These are phyloP conservation scores for Panthera uncia DNA, from an alignment of 2,113 vertebrate genomes.

Conservation along the genomic window DNA sequence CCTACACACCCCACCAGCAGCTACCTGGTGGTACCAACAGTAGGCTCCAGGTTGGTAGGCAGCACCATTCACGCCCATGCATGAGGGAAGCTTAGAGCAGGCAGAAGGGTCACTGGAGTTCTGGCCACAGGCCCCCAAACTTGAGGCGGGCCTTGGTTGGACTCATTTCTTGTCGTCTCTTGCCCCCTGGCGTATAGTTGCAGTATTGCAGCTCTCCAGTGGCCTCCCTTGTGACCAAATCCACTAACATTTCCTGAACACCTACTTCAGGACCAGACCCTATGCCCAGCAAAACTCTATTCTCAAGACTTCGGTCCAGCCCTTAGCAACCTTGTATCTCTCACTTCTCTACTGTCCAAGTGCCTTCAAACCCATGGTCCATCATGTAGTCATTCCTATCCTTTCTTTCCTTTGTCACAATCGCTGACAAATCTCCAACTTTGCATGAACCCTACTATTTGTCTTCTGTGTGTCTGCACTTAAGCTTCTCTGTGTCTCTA, in stretches of 20 bases:
- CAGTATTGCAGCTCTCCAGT: not conserved
- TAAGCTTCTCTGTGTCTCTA: not conserved
- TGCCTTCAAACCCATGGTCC: not conserved
- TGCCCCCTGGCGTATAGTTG: not conserved
- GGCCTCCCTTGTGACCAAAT: not conserved
- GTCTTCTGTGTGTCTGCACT: slow-evolving; percentile 14
- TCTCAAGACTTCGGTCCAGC: slow-evolving; percentile 3
- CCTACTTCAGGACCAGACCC: not conserved
- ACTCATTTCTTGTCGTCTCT: slow-evolving; percentile 45
- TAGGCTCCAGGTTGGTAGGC: not conserved
- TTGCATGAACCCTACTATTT: not conserved
- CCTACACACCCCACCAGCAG: not conserved
- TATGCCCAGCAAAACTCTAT: not conserved
- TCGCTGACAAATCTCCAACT: not conserved
- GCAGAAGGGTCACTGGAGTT: not conserved
- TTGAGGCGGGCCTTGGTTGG: not conserved
- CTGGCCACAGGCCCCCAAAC: not conserved
- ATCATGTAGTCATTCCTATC: not conserved
- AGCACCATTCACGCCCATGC: not conserved
- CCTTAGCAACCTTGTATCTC: not conserved
- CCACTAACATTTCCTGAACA: not conserved
- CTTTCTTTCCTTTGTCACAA: not conserved
- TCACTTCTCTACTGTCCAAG: not conserved
- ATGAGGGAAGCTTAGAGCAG: not conserved
- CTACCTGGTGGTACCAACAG: not conserved